A percentile compares a stretch with the other conserved stretches of the same genome.
These are phyloP conservation scores for Patella depressa DNA, from an alignment of 2,888 invertebrate genomes.

Conservation along the genomic window DNA sequence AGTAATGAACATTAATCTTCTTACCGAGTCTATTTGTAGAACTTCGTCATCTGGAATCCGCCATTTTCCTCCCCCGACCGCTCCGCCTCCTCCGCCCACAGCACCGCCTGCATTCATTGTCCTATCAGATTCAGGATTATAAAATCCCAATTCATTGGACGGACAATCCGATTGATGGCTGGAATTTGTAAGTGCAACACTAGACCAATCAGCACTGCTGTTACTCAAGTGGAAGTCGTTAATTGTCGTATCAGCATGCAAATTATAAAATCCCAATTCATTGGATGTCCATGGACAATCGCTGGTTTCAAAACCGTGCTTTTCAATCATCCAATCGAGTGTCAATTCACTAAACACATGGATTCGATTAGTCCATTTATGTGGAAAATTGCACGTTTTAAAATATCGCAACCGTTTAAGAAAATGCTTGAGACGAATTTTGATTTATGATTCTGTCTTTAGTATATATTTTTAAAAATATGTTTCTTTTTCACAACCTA, in stretches of 20 bases:
- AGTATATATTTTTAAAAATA: too few relatives aligned
- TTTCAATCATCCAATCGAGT: neutral
- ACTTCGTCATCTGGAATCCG: conserved; percentile 2
- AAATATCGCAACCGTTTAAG: too few relatives aligned
- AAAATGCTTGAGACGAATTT: too few relatives aligned
- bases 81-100: neutral
- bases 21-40: conserved; percentile 4
- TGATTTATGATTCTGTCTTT: too few relatives aligned
- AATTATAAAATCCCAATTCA: conserved; percentile 9
- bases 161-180: neutral
- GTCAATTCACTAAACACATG: too few relatives aligned
- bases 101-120: conserved; percentile 10
- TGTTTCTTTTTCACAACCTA: too few relatives aligned
- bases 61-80: neutral
- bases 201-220: neutral
- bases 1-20: neutral
- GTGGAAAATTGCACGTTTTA: too few relatives aligned
- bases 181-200: neutral
- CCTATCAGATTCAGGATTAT: conserved; percentile 2
- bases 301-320: neutral
- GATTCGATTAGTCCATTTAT: too few relatives aligned
- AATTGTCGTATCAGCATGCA: neutral
- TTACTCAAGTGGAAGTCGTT: neutral
- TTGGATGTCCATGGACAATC: neutral
- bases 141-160: conserved; percentile 9